Base-by-base conservation (phyloP, 2,888 invertebrate genomes). In the Cheilosia vernalis region DNA sequence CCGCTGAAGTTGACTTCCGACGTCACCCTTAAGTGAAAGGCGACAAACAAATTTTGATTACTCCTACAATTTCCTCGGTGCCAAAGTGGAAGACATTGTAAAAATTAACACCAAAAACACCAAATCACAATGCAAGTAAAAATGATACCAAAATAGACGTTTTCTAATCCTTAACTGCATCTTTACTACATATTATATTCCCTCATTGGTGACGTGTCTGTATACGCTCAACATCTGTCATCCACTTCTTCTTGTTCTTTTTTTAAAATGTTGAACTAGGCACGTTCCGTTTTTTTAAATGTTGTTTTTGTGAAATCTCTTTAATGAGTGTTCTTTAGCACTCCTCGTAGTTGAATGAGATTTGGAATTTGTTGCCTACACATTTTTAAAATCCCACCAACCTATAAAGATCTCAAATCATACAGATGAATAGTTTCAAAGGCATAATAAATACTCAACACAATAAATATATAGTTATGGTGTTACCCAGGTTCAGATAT, bases 281-380 rank as follows among this genome's bases (percentile, higher is more conserved):
- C 79, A 79, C 79, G 79, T 79, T 72, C 72, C 44, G 72, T 64
- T 72, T 72, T 72, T 79, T 63, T 78, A 64, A 64, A 63, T 73
- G 30, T 63, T 63, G 58, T 33, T 72, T 79, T 74, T 47, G 37
- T 63, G 21, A 63, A 60, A 69, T 61, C 55, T 67, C 33, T 67
- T 60, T 60, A 51, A 55, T 61, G 55, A 47, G 61, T 61, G 33
- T 44, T 40, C 64, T 55, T 40, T 61, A 27, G 42, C 63, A 70
- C 24, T 56, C 27, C 27, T 27, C 37, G 33, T 24, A 42, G 44
- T 51, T n/a, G 42, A 55, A 47, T 6, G 27, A 77, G 40, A 76
- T 66, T 58, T 51, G 37, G 58, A 21, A 60, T 78, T 70, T 44
- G 27, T 63, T 21, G 49, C 19, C 19, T 49, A 51, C 30, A 70